Base-by-base conservation (phyloP, 2,888 invertebrate genomes). In the Griposia aprilina region DNA sequence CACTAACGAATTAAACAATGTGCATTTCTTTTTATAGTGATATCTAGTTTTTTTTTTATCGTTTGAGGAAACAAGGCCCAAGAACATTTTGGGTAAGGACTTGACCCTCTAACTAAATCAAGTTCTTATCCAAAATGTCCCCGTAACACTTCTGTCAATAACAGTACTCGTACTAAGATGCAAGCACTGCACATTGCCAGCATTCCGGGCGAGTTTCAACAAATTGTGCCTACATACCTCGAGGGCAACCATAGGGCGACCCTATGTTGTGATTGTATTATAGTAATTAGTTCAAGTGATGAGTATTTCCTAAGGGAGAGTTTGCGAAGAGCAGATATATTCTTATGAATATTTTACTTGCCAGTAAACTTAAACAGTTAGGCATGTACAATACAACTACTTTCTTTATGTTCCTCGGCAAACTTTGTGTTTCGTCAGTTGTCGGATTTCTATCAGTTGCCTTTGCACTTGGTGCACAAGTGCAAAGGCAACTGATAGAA, bases 151-250 rank as follows among this genome's bases (percentile, higher is more conserved):
- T 93, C 70, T 91, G 80, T 74, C 0, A 6, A 0, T 45, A 82
- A 78, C 71, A 93, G 91, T 92, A 66, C 80, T 55, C 30, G 78
- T 41, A 74, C 71, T 76, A 87, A 90, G 89, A 89, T 91, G 92
- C 93, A 94, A 95, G 93, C 93, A 93, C 86, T 93, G 93, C 93
- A 93, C 90, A 93, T 92, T 87, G 87, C 89, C 72, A 76, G 85
- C 92, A 95, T 96, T 94, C 95, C 93, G 87, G 69, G 87, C 93
- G 92, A 90, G 93, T 86, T 89, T 90, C 83, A 87, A 88, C 93
- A 94, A 95, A 96, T 94, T 94, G 94, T 92, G 93, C 92, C 90
- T 88, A 71, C 77, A 77, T 85, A 90, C 80, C 81, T 83, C 78
- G 73, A 78, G 85, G 81, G 81, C 78, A 81, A 72, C 74, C 81